These are phyloP conservation scores for Phragmatobia fuliginosa DNA, from an alignment of 2,888 invertebrate genomes.

Conservation along the genomic window DNA sequence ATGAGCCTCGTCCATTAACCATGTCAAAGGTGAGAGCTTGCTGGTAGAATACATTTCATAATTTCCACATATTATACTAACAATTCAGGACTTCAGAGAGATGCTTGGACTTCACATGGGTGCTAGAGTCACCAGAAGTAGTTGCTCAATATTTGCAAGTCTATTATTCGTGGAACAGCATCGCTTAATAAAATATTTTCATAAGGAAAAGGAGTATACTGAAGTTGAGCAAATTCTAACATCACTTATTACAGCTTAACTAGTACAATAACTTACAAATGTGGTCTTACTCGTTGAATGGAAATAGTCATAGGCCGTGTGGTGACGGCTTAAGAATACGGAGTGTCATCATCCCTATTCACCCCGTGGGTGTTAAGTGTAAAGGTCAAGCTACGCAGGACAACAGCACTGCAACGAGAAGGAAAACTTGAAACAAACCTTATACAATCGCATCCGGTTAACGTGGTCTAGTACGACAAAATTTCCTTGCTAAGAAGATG, in stretches of 20 bases:
- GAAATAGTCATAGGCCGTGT: no score
- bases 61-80: background rate
- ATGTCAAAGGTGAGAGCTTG: background rate
- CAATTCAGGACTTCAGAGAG: background rate
- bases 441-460: no score
- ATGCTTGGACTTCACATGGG: no score
- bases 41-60: no score
- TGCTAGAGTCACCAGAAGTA: background rate
- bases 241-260: background rate
- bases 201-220: background rate
- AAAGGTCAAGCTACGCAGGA: no score
- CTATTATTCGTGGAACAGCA: background rate
- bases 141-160: background rate
- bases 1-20: conserved; percentile 16
- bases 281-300: background rate
- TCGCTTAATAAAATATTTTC: background rate
- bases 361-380: no score
- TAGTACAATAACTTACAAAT: background rate
- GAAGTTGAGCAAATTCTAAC: background rate
- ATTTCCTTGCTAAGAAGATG: no score
- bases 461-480: no score
- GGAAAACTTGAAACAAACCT: no score
- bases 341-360: no score
- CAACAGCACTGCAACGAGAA: no score
- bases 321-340: no score